phyloP scores from a whole-genome alignment of 2,888 invertebrate species.

The Xestia ashworthii region DNA sequence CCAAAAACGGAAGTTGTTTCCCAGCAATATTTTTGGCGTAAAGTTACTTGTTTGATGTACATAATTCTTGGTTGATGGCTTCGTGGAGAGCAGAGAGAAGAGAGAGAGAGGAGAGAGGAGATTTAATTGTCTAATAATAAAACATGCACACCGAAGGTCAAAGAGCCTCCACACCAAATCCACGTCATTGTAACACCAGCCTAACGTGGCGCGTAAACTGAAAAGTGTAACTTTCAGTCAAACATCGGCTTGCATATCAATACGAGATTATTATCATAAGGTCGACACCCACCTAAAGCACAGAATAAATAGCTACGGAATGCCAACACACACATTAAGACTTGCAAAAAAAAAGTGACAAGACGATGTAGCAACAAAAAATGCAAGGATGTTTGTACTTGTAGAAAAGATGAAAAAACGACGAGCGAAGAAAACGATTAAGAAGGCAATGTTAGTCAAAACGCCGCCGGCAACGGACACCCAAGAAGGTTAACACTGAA shows the following conservation, averaged over 20 bases:
- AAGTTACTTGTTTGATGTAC: no score
- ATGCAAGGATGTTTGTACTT: not conserved
- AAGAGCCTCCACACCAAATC: conserved; percentile 16
- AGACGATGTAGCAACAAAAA: not conserved
- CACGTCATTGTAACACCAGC: conserved; percentile 21
- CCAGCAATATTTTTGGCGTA: no score
- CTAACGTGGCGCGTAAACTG: conserved; percentile 31
- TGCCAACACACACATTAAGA: not conserved
- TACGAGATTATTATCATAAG: conserved; percentile 44
- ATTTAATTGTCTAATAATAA: no score
- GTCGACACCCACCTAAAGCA: conserved; percentile 42
- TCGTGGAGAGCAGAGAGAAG: no score
- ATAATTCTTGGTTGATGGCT: no score
- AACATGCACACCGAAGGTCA: conserved; percentile 7
- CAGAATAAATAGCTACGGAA: not conserved
- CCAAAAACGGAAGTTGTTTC: no score
- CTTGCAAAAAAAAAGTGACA: not conserved
- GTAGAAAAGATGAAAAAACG: not conserved
- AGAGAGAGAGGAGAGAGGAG: no score
- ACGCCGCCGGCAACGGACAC: not conserved
- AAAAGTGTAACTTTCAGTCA: conserved; percentile 38
- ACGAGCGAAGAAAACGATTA: not conserved
- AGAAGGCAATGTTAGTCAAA: not conserved
- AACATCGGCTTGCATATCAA: conserved; percentile 57
- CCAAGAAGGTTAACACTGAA: not conserved